A percentile compares a stretch with the other conserved stretches of the same genome.
phyloP scores from a whole-genome alignment of 2,113 vertebrate species.

The Lophura nycthemera region DNA sequence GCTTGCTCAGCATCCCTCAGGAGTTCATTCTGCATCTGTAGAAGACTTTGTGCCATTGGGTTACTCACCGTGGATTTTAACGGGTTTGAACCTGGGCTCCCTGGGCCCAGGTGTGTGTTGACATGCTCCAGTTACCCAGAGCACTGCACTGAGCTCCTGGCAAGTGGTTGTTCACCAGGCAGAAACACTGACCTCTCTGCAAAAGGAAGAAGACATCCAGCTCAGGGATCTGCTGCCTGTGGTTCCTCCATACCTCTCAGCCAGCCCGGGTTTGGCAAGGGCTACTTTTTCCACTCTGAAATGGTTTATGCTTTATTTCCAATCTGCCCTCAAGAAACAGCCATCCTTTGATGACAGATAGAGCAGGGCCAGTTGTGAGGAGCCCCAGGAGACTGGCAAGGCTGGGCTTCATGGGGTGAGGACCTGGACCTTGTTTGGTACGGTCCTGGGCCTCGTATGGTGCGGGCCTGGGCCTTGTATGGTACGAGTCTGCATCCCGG shows the following conservation, averaged over 20 bases:
- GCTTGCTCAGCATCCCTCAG: not conserved
- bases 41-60: not conserved
- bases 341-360: not conserved
- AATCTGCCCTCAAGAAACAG: not conserved
- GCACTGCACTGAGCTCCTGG: not conserved
- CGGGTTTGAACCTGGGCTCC: accelerated
- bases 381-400: not conserved
- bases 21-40: accelerated
- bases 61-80: not conserved
- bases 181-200: not conserved
- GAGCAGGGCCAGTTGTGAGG: not conserved
- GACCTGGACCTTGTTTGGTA: not conserved
- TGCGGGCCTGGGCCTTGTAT: no score
- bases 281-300: not conserved
- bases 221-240: not conserved
- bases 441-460: not conserved
- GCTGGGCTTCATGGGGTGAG: not conserved
- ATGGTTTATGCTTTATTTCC: not conserved
- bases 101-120: not conserved
- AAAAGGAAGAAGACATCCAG: not conserved
- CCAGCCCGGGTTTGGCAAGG: accelerated
- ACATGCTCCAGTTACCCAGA: not conserved
- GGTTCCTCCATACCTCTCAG: not conserved
- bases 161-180: not conserved
- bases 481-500: not conserved